A percentile compares a stretch with the other conserved stretches of the same genome.
Evolutionary conservation across 2,797 vertebrate genomes (phyloP).

Genomic region (Perodicticus potto): DNA sequence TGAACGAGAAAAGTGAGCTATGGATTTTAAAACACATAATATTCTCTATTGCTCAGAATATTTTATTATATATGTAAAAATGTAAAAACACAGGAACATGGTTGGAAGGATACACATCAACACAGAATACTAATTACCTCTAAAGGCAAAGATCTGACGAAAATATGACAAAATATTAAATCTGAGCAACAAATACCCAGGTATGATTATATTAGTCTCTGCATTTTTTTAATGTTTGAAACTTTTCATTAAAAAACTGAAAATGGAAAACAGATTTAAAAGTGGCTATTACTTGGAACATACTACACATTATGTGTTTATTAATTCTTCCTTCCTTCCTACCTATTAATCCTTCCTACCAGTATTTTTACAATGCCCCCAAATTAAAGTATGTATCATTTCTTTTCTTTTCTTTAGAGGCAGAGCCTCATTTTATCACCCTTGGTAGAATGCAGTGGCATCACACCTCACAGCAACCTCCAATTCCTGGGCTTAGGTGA

Average conservation of each 20-base stretch:
- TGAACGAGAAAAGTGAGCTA: background rate
- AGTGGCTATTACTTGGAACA: background rate
- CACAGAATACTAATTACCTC: background rate
- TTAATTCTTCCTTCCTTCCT: background rate
- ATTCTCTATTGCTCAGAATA: background rate
- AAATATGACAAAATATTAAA: slow-evolving; percentile 40
- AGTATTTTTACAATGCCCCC: slow-evolving; percentile 2
- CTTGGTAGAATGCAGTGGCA: too few relatives aligned
- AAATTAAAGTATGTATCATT: slow-evolving; percentile 4
- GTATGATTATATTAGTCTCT: background rate
- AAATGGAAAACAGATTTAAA: slow-evolving; percentile 44
- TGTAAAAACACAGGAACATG: background rate
- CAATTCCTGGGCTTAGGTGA: too few relatives aligned
- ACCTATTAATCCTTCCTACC: background rate
- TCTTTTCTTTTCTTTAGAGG: too few relatives aligned
- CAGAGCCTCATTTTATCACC: too few relatives aligned
- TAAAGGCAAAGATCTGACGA: background rate
- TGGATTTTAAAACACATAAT: slow-evolving; percentile 31
- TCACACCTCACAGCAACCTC: too few relatives aligned
- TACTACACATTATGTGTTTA: background rate
- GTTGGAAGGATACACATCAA: background rate
- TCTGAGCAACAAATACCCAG: background rate
- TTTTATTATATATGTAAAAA: background rate
- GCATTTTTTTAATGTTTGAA: slow-evolving; percentile 15
- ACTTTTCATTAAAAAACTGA: slow-evolving; percentile 43